These are phyloP conservation scores for Cephalopachus bancanus DNA, from an alignment of 2,797 vertebrate species.

Conservation along the genomic window DNA sequence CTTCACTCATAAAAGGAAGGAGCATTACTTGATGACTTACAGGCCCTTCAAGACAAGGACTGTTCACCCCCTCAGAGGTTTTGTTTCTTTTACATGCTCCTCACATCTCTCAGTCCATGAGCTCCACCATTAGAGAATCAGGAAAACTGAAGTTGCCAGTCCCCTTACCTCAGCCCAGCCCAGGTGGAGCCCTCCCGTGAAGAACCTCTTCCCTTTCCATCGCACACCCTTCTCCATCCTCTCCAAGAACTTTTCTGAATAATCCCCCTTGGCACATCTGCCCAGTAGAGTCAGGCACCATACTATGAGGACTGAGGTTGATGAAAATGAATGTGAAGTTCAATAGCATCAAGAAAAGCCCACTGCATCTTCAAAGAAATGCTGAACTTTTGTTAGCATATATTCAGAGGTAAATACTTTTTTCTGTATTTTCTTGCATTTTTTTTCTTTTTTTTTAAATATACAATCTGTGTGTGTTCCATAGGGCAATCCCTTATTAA, in stretches of 20 bases:
- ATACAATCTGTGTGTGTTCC: not conserved
- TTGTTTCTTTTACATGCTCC: not conserved
- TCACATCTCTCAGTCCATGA: not conserved
- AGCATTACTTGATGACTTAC: not conserved
- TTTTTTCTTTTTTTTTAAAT: not conserved
- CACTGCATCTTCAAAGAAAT: not conserved
- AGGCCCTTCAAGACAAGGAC: not conserved
- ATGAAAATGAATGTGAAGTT: slow-evolving; percentile 20
- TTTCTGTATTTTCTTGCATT: not conserved
- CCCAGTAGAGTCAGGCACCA: slow-evolving; percentile 7
- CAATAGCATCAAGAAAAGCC: not conserved
- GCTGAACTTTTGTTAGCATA: not conserved
- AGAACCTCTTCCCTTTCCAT: not conserved
- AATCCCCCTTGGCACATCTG: not conserved
- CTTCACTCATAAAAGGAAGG: not conserved
- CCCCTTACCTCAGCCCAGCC: not conserved
- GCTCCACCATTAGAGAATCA: not conserved
- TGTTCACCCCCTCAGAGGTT: not conserved
- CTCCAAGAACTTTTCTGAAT: not conserved
- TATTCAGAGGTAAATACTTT: slow-evolving; percentile 42
- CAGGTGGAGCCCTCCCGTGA: not conserved
- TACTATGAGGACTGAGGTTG: not conserved
- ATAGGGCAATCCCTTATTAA: not conserved
- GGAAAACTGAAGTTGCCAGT: not conserved
- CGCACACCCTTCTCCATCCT: not conserved